These are phyloP conservation scores for Gastrophryne carolinensis DNA, from an alignment of 2,797 vertebrate genomes.

Conservation along the genomic window DNA sequence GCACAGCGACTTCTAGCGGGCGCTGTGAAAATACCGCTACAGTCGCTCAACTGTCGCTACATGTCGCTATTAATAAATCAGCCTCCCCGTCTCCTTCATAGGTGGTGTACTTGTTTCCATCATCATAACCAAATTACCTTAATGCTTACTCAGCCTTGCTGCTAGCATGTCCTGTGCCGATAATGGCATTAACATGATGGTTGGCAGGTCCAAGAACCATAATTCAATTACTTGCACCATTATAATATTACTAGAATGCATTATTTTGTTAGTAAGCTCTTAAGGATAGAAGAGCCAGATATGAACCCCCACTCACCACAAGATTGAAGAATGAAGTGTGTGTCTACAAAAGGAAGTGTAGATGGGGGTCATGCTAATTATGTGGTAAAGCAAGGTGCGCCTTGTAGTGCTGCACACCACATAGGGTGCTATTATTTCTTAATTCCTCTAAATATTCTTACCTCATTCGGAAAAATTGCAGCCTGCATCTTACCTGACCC, in stretches of 20 bases:
- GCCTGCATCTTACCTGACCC: no score
- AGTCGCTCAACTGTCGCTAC: no score
- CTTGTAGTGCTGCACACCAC: no score
- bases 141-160: not conserved
- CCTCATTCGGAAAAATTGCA: no score
- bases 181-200: constrained; percentile 15
- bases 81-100: no score
- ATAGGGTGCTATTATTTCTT: no score
- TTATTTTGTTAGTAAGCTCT: constrained; percentile 31
- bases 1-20: no score
- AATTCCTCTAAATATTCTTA: no score
- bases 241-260: constrained; percentile 12
- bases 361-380: no score
- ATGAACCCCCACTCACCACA: not conserved
- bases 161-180: not conserved
- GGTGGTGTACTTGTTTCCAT: not conserved
- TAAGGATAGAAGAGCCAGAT: not conserved
- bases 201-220: not conserved
- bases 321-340: not conserved
- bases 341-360: not conserved
- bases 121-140: not conserved
- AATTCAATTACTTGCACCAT: constrained; percentile 7
- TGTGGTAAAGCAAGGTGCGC: no score
- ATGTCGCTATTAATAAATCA: no score
- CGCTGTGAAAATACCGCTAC: no score